Evolutionary conservation across 2,113 vertebrate genomes (phyloP).

Genomic region (Ciconia boyciana): DNA sequence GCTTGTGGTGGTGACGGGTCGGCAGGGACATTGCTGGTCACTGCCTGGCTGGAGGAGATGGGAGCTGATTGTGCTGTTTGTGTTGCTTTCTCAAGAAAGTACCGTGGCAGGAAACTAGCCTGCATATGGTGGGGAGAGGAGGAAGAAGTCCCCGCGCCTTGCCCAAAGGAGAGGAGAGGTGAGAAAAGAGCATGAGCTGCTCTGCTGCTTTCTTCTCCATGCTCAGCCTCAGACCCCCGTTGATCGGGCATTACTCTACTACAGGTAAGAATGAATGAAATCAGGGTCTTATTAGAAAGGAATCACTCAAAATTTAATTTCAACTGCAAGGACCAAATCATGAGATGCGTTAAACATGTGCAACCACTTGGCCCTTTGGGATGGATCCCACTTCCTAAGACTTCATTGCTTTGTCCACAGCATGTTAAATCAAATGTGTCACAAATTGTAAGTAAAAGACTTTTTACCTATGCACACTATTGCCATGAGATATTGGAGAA

Average conservation of each 20-base stretch:
- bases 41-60: not conserved
- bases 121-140: rapidly evolving
- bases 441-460: not conserved
- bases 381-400: not conserved
- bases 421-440: not conserved
- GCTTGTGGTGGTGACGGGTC: not conserved
- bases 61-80: not conserved
- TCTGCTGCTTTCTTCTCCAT: not conserved
- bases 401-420: not conserved
- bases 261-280: not conserved
- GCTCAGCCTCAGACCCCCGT: not conserved
- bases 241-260: not conserved
- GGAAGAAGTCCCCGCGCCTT: rapidly evolving
- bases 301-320: not conserved
- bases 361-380: not conserved
- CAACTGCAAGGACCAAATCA: not conserved
- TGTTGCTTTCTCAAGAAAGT: not conserved
- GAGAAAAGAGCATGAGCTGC: not conserved
- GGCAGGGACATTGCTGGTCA: not conserved
- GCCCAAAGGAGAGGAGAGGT: not conserved
- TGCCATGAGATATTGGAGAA: not conserved
- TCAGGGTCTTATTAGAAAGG: not conserved
- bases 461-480: not conserved
- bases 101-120: not conserved
- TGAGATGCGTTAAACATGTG: not conserved